Evolutionary conservation across 2,797 vertebrate genomes (phyloP).

Genomic region (Sandelia bainsii): DNA sequence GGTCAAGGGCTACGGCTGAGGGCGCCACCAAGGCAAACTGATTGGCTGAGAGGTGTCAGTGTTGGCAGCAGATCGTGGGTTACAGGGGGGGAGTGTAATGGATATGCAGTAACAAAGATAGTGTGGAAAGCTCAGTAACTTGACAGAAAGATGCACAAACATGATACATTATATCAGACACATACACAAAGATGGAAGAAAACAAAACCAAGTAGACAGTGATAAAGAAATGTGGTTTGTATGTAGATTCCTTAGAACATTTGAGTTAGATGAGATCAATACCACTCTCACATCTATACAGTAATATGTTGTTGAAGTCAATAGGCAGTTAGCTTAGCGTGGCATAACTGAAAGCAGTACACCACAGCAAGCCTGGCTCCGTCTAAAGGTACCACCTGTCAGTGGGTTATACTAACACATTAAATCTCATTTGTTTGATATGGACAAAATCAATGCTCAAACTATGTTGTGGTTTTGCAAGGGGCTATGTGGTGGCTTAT

Average conservation of each 20-base stretch:
- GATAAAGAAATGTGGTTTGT: too few species aligned
- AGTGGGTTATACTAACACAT: background rate
- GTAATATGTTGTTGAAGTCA: too few species aligned
- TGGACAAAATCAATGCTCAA: background rate
- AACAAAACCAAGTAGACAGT: background rate
- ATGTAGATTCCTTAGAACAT: too few species aligned
- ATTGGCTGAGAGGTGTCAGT: conserved; percentile 68
- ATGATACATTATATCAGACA: background rate
- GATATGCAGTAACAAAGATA: conserved; percentile 64
- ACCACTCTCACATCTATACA: too few species aligned
- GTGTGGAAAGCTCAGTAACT: conserved; percentile 34
- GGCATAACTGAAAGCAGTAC: too few species aligned
- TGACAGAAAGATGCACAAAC: conserved; percentile 25
- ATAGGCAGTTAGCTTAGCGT: too few species aligned
- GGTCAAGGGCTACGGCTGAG: conserved; percentile 75
- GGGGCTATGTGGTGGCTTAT: background rate
- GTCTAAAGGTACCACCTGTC: too few species aligned
- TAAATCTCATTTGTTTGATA: background rate
- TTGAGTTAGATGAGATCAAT: too few species aligned
- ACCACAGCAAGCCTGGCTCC: background rate
- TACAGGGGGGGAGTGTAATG: conserved; percentile 60
- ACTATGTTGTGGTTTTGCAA: background rate
- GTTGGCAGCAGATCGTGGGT: conserved; percentile 56
- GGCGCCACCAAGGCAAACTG: conserved; percentile 53
- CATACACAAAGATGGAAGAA: background rate